Evolutionary conservation across 2,797 vertebrate genomes (phyloP).

Genomic region (Clarias platycephalus): DNA sequence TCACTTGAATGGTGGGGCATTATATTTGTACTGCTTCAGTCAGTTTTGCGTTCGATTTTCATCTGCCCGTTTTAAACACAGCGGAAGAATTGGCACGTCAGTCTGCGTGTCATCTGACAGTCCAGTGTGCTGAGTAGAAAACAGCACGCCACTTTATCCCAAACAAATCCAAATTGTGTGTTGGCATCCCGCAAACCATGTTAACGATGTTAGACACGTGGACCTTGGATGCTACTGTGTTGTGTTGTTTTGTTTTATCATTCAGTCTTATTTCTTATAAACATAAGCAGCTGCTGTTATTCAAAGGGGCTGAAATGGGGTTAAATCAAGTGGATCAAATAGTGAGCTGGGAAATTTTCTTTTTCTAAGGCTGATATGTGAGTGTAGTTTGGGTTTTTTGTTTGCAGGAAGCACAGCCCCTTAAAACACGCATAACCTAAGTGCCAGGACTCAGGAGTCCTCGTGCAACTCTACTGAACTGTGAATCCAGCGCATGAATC

Average conservation of each 20-base stretch:
- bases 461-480: constrained; percentile 54
- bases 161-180: neutral
- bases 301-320: constrained; percentile 29
- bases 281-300: constrained; percentile 45
- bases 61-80: constrained; percentile 6
- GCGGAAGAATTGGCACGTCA: neutral
- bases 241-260: neutral
- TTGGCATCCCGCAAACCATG: constrained; percentile 16
- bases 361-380: constrained; percentile 21
- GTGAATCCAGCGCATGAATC: constrained; percentile 61
- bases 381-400: constrained; percentile 16
- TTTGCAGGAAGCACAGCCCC: constrained; percentile 31
- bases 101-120: constrained; percentile 2
- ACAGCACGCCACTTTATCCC: constrained; percentile 26
- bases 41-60: constrained; percentile 32
- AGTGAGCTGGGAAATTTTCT: constrained; percentile 29
- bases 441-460: constrained; percentile 37
- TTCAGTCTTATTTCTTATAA: constrained; percentile 18
- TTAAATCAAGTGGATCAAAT: constrained; percentile 27
- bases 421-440: constrained; percentile 18
- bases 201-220: neutral
- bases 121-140: constrained; percentile 19
- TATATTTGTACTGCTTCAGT: constrained; percentile 56
- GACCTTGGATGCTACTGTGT: constrained; percentile 16
- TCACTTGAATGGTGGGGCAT: constrained; percentile 62